Evolutionary conservation across 2,113 vertebrate species (phyloP).

Genomic region (Haemorhous mexicanus): DNA sequence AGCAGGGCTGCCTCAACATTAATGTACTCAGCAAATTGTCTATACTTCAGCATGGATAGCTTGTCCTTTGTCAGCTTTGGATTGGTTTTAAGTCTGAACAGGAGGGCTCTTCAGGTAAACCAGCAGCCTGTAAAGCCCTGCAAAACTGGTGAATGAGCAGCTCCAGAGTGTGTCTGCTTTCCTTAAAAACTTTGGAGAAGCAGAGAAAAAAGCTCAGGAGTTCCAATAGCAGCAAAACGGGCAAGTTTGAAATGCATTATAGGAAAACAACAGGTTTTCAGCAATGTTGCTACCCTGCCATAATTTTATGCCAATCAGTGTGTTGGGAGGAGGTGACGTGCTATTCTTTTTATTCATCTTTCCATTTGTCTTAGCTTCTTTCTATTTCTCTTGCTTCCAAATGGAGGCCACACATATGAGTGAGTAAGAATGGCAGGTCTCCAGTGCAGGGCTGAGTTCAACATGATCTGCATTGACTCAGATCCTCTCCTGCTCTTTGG

Average conservation of each 20-base stretch:
- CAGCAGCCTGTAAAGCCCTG: background rate
- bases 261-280: background rate
- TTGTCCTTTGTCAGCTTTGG: background rate
- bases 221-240: background rate
- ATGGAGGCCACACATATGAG: background rate
- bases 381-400: background rate
- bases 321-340: fast-evolving
- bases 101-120: background rate
- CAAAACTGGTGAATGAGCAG: background rate
- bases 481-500: background rate
- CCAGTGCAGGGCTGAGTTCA: background rate
- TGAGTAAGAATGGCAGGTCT: background rate
- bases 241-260: background rate
- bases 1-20: background rate
- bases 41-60: background rate
- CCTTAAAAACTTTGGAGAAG: background rate
- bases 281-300: background rate
- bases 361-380: background rate
- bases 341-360: background rate
- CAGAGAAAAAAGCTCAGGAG: background rate
- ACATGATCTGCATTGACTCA: background rate
- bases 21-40: background rate
- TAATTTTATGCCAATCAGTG: background rate
- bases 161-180: background rate
- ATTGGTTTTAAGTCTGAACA: background rate